Evolutionary conservation across 2,113 vertebrate genomes (phyloP).

Genomic region (Mustela lutreola): DNA sequence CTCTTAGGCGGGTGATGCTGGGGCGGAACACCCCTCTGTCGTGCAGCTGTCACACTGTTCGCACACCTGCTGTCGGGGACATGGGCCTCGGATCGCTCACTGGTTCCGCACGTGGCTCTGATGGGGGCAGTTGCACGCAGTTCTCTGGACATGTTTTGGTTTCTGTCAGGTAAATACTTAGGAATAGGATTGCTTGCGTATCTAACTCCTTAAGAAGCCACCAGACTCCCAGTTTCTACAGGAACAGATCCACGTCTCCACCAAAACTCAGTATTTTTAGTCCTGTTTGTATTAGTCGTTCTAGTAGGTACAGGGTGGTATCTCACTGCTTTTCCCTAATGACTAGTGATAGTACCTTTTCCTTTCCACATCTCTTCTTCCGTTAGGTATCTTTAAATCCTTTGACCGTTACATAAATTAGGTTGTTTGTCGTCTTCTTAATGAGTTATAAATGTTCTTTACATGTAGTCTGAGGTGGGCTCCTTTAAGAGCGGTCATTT

Average conservation of each 20-base stretch:
- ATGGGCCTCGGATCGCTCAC: not conserved
- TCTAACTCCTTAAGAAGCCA: not conserved
- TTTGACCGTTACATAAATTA: not conserved
- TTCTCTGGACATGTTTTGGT: not conserved
- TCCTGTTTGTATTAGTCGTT: not conserved
- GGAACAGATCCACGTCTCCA: not conserved
- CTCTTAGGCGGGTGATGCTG: accelerated
- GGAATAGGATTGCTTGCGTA: not conserved
- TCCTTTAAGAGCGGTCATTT: not conserved
- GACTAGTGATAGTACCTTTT: not conserved
- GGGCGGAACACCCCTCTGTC: too few relatives aligned
- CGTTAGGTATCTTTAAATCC: not conserved
- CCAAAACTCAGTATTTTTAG: not conserved
- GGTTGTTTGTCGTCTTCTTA: not conserved
- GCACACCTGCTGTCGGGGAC: not conserved
- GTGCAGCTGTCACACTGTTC: too few relatives aligned
- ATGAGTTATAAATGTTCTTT: not conserved
- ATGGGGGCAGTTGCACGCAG: not conserved
- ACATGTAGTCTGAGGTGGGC: not conserved
- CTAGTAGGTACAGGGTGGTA: not conserved
- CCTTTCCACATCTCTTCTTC: not conserved
- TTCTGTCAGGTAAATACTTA: not conserved
- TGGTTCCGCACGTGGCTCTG: not conserved
- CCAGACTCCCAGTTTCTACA: not conserved
- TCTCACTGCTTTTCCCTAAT: not conserved